Evolutionary conservation across 2,888 invertebrate genomes (phyloP).

Genomic region (Cantharis lateralis): DNA sequence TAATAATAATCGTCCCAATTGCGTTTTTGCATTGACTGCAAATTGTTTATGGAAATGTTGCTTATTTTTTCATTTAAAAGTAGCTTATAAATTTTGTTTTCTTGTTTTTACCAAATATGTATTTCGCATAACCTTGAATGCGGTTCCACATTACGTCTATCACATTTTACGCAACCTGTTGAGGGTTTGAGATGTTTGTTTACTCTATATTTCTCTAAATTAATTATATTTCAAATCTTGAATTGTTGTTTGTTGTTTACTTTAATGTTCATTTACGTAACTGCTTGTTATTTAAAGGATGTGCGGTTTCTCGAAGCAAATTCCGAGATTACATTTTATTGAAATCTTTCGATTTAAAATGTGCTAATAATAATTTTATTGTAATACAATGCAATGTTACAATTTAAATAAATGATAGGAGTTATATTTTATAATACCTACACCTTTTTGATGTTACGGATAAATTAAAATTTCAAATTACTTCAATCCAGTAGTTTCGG

Average conservation of each 20-base stretch:
- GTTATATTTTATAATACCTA: no score
- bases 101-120: not conserved
- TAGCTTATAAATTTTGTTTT: not conserved
- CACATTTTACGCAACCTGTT: constrained; percentile 17
- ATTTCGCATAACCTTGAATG: constrained; percentile 1
- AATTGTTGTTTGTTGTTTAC: not conserved
- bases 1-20: not conserved
- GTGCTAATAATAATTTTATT: no score
- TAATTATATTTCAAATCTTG: not conserved
- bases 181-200: constrained; percentile 1
- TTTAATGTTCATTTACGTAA: not conserved
- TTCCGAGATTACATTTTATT: no score
- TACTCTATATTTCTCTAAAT: not conserved
- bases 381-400: no score
- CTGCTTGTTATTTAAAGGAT: not conserved
- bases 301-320: not conserved
- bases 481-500: no score
- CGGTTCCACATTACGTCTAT: constrained; percentile 2
- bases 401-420: no score
- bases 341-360: no score
- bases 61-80: not conserved
- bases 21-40: not conserved
- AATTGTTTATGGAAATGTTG: not conserved
- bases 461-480: no score
- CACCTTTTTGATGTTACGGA: no score